Percentiles rank a stretch among this genome's conserved stretches.
phyloP scores from a whole-genome alignment of 2,888 invertebrate species.

The Euphydryas editha region DNA sequence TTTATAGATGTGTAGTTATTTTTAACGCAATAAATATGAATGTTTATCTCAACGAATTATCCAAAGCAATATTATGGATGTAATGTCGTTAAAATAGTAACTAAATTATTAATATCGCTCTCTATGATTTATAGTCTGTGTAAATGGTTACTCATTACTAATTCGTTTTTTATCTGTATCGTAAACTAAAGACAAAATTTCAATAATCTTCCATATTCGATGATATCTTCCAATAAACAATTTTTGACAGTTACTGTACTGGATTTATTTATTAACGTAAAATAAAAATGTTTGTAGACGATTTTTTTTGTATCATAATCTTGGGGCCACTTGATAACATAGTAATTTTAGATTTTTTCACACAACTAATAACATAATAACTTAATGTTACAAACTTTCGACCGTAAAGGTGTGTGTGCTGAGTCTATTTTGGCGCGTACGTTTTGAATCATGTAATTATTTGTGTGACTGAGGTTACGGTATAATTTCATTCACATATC shows the following conservation, averaged over 20 bases:
- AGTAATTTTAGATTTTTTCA: conserved; percentile 51
- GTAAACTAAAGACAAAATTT: conserved; percentile 11
- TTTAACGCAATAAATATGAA: conserved; percentile 53
- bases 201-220: conserved; percentile 23
- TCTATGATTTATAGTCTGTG: conserved; percentile 36
- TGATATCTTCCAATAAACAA: conserved; percentile 23
- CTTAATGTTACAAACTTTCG: conserved; percentile 31
- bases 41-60: conserved; percentile 67
- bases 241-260: conserved; percentile 1
- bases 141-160: conserved; percentile 20
- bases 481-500: conserved; percentile 75
- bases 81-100: conserved; percentile 36
- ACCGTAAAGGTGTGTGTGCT: conserved; percentile 10
- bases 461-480: conserved; percentile 34
- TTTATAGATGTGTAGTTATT: conserved; percentile 45
- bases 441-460: conserved; percentile 27
- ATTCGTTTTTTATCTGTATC: conserved; percentile 5
- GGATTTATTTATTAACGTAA: neutral
- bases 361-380: conserved; percentile 44
- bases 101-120: conserved; percentile 31
- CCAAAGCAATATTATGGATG: conserved; percentile 70
- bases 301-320: conserved; percentile 58
- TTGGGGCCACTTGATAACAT: conserved; percentile 65
- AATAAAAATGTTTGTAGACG: conserved; percentile 14
- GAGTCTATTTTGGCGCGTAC: conserved; percentile 20